Evolutionary conservation across 1,140 invertebrate species (phyloP), one percentile per base, ranked within the genome.

Genomic region (Agrilus planipennis): DNA sequence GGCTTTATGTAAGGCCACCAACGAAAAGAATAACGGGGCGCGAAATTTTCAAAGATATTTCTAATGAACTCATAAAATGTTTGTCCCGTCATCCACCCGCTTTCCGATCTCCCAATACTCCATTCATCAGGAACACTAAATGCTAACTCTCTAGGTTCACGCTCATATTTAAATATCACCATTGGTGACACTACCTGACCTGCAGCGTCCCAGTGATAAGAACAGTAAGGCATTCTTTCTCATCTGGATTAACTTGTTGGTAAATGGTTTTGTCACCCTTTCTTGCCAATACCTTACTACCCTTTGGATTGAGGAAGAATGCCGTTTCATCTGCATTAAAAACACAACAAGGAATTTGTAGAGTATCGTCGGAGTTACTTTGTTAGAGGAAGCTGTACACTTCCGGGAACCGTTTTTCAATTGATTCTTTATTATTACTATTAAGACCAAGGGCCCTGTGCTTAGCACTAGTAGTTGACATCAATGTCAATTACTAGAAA

Each of bases 31-130:
- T 31, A 5, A 62, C 42, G 11, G 58, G 57, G 20, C 32, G 31
- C 45, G 44, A 9, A 32, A 52, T 52, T 7, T 52, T 41, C 49
- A 34, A 58, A 60, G 32, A 57, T 30, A 45, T 59, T 60, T 0
- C 46, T 40, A 1, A 60, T 42, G 39, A 60, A 64, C 42, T 65
- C 58, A 49, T 51, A 64, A 44, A 65, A 67, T 9, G 49, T 50
- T 42, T 47, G 51, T 19, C 39, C 44, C 36, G 49, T 65, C 62
- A 62, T 65, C 63, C 62, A 67, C 2, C 61, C 58, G 41, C 29
- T 56, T 19, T 63, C 53, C 17, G 58, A 58, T 30, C 40, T 35
- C 6, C 63, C 58, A 19, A 62, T 22, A 28, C 57, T 44, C 1
- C 32, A 49, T 51, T 53, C 54, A n/a, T 50, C 37, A 17, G 41